Conservation (phyloP, 1,140 invertebrate genomes). For the Leptinotarsa defecta region DNA sequence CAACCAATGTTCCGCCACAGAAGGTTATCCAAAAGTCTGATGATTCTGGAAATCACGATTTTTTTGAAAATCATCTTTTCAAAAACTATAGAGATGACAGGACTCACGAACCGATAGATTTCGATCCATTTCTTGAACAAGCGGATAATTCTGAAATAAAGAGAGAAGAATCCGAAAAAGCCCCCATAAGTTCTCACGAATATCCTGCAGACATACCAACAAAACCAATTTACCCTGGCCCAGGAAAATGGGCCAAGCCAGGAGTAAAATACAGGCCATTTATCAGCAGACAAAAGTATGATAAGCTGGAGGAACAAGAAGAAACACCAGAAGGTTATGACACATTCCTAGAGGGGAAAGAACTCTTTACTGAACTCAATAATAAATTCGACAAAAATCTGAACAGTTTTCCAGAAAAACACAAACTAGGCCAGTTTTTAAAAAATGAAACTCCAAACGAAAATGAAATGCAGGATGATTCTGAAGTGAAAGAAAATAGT, state of each 20-base stretch:
- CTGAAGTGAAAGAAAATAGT: not conserved
- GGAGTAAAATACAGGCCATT: constrained; percentile 53
- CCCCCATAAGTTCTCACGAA: constrained; percentile 41
- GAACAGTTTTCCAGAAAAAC: constrained; percentile 29
- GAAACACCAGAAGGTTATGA: constrained; percentile 49
- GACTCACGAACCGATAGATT: constrained; percentile 37
- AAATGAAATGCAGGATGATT: not conserved
- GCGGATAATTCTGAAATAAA: constrained; percentile 4
- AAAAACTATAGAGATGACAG: constrained; percentile 45
- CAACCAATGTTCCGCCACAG: no score
- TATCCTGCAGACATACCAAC: constrained; percentile 54
- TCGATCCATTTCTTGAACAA: not conserved
- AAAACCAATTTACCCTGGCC: constrained; percentile 58
- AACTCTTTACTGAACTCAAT: constrained; percentile 41
- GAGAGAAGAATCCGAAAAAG: constrained; percentile 29
- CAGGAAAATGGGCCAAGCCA: constrained; percentile 60
- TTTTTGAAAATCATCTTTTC: constrained; percentile 1
- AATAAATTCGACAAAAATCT: constrained; percentile 33
- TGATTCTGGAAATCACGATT: no score
- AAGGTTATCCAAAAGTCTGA: no score
- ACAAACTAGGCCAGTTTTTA: constrained; percentile 14
- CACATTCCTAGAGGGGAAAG: constrained; percentile 42
- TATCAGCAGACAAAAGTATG: constrained; percentile 40
- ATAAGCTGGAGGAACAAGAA: constrained; percentile 28
- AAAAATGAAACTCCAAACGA: not conserved